Base-by-base conservation (phyloP, 2,113 vertebrate species). In the Otus sunia region DNA sequence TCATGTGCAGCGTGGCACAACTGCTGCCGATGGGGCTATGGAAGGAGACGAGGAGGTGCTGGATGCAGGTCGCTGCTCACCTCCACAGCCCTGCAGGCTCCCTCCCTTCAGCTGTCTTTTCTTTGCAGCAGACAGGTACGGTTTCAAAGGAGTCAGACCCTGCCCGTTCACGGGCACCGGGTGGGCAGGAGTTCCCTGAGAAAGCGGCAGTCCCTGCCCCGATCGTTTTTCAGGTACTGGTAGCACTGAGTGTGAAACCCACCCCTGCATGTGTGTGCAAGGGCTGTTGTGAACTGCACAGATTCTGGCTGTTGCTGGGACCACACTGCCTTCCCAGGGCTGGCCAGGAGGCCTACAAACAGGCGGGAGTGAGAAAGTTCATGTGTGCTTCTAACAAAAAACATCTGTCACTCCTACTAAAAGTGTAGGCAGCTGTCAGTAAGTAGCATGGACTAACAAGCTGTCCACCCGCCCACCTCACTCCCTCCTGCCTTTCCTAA, bases 181-280 rank as follows among this genome's bases (percentile, higher is more conserved):
- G 99, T 98, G 94, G 99, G 98, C 95, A 98, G 98, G 88, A 99
- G 98, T 90, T 98, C 97, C 96, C 97, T 98, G 98, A 98, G 98
- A 94, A 99, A 99, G 95, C 98, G 98, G 94, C 98, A 98, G 97
- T 99, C 99, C 60, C 98, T 99, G 95, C 99, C 99, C 98, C 98
- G 99, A 98, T 99, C 98, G 11, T 98, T 99, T 94, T 99, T 99
- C 99, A 99, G 99, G 99, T 99, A 99, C 92, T 96, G 66, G 62
- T 89, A 83, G 90, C 87, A 93, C 92, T 88, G 81, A 96, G 95
- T 95, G 97, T 97, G 97, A 84, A 68, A 58, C 90, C 77, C 94
- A 92, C 81, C 84, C 96, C 84, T 97, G 97, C 96, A 94, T 96
- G 97, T 60, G 95, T 97, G 96, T 96, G 97, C 86, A 76, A 94